Base-by-base conservation (phyloP, 35 echinoderm and acorn worm genomes). In the Apostichopus japonicus region DNA sequence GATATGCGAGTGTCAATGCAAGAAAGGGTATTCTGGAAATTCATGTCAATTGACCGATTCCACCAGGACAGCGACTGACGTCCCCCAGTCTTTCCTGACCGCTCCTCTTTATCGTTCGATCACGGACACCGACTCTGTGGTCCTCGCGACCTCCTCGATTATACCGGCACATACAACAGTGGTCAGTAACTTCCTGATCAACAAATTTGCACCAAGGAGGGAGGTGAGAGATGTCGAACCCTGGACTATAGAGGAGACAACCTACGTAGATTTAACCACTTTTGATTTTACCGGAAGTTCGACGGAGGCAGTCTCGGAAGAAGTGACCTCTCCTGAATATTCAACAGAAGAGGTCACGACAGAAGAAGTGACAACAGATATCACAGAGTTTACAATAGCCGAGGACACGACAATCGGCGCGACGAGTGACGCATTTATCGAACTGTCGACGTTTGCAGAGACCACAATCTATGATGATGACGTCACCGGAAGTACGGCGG, bases 211-310 rank as follows among this genome's bases (percentile, higher is more conserved):
- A 8, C 9, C 54, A n/a, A 84, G 55, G 17, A 75, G 71, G n/a
- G 71, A 75, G 17, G 17, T 75, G 6, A 14, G 81, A 16, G 53
- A 84, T 21, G 22, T 57, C 81, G 81, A 84, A 55, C 17, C 81
- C 0, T 84, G 53, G 53, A 84, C 81, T 5, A 55, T 84, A 6
- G 81, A 84, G 17, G 81, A 84, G 51, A 84, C 81, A 17, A 84
- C 81, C 5, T 58, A 21, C 10, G 15, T 84, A 4, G 81, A 84
- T 24, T 24, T 84, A 5, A 57, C 81, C 15, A 84, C 81, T 5
- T 57, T 17, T 56, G 81, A 56, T 8, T 8, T 61, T 61, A 84
- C 81, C 15, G 81, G 55, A 54, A 23, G 54, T 23, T 57, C 81
- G 14, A 57, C 53, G 13, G 81, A 84, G 19, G 81, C 61, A 4